Base-by-base conservation (phyloP, 2,888 invertebrate genomes). In the Lasius platythorax region DNA sequence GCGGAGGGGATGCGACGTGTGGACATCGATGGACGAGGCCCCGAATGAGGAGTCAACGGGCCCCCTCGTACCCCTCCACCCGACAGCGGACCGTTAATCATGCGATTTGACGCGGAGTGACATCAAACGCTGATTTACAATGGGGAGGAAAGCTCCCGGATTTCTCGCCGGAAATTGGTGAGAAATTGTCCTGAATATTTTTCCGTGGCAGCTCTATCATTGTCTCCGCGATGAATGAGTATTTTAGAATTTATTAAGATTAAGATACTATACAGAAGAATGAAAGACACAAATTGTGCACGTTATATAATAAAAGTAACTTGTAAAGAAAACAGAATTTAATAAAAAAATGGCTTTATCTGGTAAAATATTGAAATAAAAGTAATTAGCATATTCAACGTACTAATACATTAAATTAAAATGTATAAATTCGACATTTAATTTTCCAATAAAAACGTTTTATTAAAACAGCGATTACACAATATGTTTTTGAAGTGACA, bases 71-170 rank as follows among this genome's bases (percentile, higher is more conserved):
- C 58, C 83, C 82, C 56, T 64, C 30, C 46, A 30, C 58, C 53
- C 64, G 68, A 68, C 84, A 83, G 72, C 78, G 76, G 85, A 87
- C 89, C 92, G 93, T 93, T 93, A 93, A 93, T 93, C 93, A 93
- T 91, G 91, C 87, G 91, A 89, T 89, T 88, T 92, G 90, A 91
- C 91, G 90, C 91, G 87, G 85, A 89, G 88, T 89, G 93, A 93
- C 92, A 91, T 92, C 92, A 92, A 93, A 93, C 92, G 92, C 90
- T 90, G 91, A 92, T 91, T 92, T 91, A 91, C 92, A 91, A 88
- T 91, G 84, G 78, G 58, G 33, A 30, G 83, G 66, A 72, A 63
- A 68, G 64, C 83, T 30, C 67, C 85, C 88, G 91, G 92, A 93
- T 93, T 92, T 93, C 92, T 61, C 79, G 23, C 23, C 46, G 74